Evolutionary conservation across 2,888 invertebrate species (phyloP).

Genomic region (Polydrusus cervinus): DNA sequence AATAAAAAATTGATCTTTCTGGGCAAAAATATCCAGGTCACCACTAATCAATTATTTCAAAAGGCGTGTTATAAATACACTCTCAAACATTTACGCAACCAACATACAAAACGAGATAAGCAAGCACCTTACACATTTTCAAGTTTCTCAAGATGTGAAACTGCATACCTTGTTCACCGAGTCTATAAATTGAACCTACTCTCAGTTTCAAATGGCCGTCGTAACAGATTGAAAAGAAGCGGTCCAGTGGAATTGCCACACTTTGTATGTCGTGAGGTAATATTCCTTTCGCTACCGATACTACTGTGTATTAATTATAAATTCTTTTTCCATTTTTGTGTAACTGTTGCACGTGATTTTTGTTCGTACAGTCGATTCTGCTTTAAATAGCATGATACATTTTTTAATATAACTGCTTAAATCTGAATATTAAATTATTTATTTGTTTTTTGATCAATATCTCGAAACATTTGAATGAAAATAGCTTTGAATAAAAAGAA

Average conservation of each 20-base stretch:
- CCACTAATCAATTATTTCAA: too few relatives aligned
- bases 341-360: background rate
- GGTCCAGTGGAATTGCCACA: slow-evolving; percentile 17
- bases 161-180: slow-evolving; percentile 10
- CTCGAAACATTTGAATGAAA: too few relatives aligned
- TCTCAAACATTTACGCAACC: background rate
- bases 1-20: too few relatives aligned
- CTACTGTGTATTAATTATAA: slow-evolving; percentile 13
- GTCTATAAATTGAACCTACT: slow-evolving; percentile 3
- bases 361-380: too few relatives aligned
- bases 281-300: slow-evolving; percentile 27
- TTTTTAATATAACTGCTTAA: too few relatives aligned
- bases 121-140: slow-evolving; percentile 13
- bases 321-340: slow-evolving; percentile 24
- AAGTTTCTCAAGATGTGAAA: slow-evolving; percentile 15
- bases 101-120: slow-evolving; percentile 13
- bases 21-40: too few relatives aligned
- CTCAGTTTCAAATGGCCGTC: slow-evolving; percentile 7
- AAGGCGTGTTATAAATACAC: background rate
- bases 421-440: too few relatives aligned
- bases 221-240: slow-evolving; percentile 13
- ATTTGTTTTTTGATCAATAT: too few relatives aligned
- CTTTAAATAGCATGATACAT: too few relatives aligned
- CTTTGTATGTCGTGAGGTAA: slow-evolving; percentile 20
- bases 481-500: too few relatives aligned